Evolutionary conservation across 2,888 invertebrate genomes (phyloP).

Genomic region (Ochropacha duplaris): DNA sequence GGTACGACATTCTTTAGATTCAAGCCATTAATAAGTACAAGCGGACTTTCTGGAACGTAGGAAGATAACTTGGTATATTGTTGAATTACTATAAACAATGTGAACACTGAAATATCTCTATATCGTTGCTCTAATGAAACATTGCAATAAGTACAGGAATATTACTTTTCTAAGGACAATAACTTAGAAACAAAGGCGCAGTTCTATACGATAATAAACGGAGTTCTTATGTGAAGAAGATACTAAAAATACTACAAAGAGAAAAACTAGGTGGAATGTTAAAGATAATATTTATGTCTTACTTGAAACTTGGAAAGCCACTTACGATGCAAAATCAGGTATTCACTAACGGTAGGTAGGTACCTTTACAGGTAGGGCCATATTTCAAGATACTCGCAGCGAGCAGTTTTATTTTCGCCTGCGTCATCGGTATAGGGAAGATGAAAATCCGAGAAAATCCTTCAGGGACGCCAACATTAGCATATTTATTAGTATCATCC

Average conservation of each 20-base stretch:
- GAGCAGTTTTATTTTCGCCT: constrained; percentile 62
- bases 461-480: constrained; percentile 72
- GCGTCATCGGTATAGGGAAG: constrained; percentile 65
- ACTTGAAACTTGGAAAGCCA: constrained; percentile 33
- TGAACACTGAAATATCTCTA: too few relatives aligned
- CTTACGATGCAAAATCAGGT: constrained; percentile 36
- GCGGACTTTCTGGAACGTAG: neutral
- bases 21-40: neutral
- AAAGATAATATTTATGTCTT: constrained; percentile 7
- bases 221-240: too few relatives aligned
- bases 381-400: constrained; percentile 53
- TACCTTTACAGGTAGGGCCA: constrained; percentile 48
- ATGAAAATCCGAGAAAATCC: constrained; percentile 75
- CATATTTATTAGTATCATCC: constrained; percentile 75
- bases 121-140: neutral
- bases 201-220: too few relatives aligned
- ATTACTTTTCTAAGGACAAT: neutral
- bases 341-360: constrained; percentile 19
- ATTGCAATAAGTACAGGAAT: neutral
- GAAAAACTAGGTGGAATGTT: constrained; percentile 6
- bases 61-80: neutral
- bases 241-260: neutral
- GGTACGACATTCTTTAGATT: neutral
- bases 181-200: neutral
- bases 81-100: neutral